A percentile compares a stretch with the other conserved stretches of the same genome.
Conservation (phyloP, 2,113 vertebrate genomes). For the Anolis sagrei region DNA sequence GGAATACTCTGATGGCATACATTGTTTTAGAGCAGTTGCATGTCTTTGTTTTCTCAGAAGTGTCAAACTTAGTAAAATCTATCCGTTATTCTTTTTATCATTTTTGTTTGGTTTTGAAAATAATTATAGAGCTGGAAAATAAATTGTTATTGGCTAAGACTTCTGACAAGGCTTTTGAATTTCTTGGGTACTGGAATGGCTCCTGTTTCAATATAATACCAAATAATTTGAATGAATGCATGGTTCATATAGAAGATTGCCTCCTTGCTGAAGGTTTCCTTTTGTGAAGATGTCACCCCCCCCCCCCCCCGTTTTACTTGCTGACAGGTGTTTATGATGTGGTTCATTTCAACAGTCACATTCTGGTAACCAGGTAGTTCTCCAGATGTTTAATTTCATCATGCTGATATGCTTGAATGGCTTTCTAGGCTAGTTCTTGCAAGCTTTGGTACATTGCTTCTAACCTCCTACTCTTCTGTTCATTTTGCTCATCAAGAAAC, state of each 20-base stretch:
- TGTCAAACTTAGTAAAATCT: conserved; percentile 25
- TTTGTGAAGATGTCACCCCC: background rate
- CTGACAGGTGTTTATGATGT: conserved; percentile 67
- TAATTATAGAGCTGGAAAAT: background rate
- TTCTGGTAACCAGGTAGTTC: conserved; percentile 60
- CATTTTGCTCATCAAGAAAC: conserved; percentile 46
- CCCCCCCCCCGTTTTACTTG: conserved; percentile 43
- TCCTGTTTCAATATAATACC: background rate
- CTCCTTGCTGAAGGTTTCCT: conserved; percentile 45
- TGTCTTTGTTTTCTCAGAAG: conserved; percentile 49
- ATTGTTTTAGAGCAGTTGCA: conserved; percentile 33
- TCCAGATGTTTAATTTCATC: conserved; percentile 71
- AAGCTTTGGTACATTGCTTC: conserved; percentile 37
- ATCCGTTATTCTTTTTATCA: background rate
- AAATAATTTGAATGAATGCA: background rate
- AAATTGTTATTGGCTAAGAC: conserved; percentile 23
- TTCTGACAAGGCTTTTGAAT: conserved; percentile 39
- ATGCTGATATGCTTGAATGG: conserved; percentile 46
- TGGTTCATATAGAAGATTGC: conserved; percentile 32
- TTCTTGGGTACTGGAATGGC: background rate
- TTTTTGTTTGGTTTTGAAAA: background rate
- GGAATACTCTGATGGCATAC: conserved; percentile 29
- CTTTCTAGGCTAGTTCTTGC: conserved; percentile 66
- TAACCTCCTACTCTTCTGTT: conserved; percentile 33
- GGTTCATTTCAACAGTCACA: conserved; percentile 62